Conservation (phyloP, 2,113 vertebrate species). For the Phalacrocorax carbo region DNA sequence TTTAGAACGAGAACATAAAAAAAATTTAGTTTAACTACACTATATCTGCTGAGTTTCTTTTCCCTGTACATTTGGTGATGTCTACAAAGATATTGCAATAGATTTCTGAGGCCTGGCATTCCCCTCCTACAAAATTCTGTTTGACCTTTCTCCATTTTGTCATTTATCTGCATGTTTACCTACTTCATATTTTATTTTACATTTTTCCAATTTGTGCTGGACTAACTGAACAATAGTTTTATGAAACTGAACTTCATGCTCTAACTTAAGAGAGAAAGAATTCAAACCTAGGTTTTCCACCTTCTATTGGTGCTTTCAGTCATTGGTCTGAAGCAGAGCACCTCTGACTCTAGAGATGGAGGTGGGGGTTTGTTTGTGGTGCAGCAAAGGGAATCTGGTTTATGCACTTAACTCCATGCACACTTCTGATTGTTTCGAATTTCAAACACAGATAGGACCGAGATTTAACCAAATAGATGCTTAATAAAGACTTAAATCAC, state of each 20-base stretch:
- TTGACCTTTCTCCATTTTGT: neutral
- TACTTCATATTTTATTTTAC: neutral
- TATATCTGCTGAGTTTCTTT: neutral
- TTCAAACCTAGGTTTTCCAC: neutral
- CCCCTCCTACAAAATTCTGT: neutral
- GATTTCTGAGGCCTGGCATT: neutral
- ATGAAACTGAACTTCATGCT: neutral
- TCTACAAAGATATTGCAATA: neutral
- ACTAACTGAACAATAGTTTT: neutral
- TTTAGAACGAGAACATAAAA: neutral
- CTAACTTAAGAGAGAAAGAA: neutral
- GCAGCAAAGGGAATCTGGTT: neutral
- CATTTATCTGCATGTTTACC: neutral
- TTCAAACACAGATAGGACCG: neutral
- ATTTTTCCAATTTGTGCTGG: neutral
- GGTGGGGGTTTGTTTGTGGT: neutral
- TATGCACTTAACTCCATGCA: neutral
- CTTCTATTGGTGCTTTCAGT: neutral
- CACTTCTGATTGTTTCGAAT: neutral
- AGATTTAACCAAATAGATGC: neutral
- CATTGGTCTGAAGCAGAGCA: neutral
- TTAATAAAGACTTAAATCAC: neutral
- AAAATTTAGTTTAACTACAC: neutral
- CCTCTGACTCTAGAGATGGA: neutral
- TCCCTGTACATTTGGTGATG: neutral